Conservation (phyloP, 2,888 invertebrate genomes). For the Megastigmus dorsalis region DNA sequence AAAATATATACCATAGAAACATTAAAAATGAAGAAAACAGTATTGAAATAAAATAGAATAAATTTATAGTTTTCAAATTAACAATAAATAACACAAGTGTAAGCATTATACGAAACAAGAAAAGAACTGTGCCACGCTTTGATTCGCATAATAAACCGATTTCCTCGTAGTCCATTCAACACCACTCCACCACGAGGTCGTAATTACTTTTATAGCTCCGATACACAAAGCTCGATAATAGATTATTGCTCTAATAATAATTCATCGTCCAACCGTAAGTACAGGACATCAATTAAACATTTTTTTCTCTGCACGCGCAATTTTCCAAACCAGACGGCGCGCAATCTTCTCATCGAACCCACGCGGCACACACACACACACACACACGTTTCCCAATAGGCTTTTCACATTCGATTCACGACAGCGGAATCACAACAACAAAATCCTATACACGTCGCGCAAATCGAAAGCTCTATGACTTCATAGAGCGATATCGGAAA, state of each 20-base stretch:
- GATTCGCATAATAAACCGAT: too few relatives aligned
- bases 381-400: not conserved
- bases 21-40: too few relatives aligned
- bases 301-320: not conserved
- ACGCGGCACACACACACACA: constrained; percentile 1
- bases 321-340: not conserved
- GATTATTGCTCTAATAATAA: not conserved
- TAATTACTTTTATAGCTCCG: not conserved
- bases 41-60: too few relatives aligned
- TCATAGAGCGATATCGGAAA: not conserved
- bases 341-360: not conserved
- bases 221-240: not conserved
- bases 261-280: not conserved
- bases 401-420: constrained; percentile 8
- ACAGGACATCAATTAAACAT: constrained; percentile 13
- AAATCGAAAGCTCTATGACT: not conserved
- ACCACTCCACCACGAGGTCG: too few relatives aligned
- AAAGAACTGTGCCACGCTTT: too few relatives aligned
- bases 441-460: not conserved
- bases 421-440: not conserved
- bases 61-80: too few relatives aligned
- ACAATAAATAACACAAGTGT: too few relatives aligned
- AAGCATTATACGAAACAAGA: too few relatives aligned
- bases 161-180: too few relatives aligned
- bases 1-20: too few relatives aligned